Evolutionary conservation across 2,888 invertebrate genomes (phyloP).

Genomic region (Drosophila macrothrix): DNA sequence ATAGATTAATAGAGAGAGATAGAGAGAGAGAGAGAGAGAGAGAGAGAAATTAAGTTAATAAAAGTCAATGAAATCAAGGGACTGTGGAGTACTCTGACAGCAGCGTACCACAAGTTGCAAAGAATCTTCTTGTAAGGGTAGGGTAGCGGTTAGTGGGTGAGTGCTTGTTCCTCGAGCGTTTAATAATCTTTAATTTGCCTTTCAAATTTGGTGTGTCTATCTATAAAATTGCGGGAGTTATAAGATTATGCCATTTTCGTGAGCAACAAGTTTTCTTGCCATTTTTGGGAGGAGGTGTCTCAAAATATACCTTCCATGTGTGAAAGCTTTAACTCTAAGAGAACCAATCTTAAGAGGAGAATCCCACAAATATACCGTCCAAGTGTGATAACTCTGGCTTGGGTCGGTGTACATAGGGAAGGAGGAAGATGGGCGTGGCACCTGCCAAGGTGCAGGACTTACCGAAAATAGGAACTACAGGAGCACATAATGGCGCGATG

Average conservation of each 20-base stretch:
- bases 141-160: no score
- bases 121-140: not conserved
- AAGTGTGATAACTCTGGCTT: not conserved
- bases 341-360: not conserved
- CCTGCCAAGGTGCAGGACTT: constrained; percentile 51
- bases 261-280: not conserved
- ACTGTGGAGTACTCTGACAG: not conserved
- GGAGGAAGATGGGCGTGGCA: not conserved
- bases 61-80: not conserved
- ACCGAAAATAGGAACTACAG: constrained; percentile 96
- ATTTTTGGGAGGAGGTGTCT: not conserved
- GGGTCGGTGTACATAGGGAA: no score
- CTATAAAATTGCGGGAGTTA: not conserved
- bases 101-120: not conserved
- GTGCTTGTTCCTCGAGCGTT: not conserved
- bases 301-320: not conserved
- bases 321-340: not conserved
- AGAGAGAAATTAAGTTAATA: not conserved
- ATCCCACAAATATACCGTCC: not conserved
- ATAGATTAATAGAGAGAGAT: not conserved
- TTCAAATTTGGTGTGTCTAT: not conserved
- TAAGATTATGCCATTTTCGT: not conserved
- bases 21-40: not conserved
- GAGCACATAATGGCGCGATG: constrained; percentile 94
- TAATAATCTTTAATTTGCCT: not conserved